Base-by-base conservation (phyloP, 2,888 invertebrate species). In the Hirtodrosophila histrioides region DNA sequence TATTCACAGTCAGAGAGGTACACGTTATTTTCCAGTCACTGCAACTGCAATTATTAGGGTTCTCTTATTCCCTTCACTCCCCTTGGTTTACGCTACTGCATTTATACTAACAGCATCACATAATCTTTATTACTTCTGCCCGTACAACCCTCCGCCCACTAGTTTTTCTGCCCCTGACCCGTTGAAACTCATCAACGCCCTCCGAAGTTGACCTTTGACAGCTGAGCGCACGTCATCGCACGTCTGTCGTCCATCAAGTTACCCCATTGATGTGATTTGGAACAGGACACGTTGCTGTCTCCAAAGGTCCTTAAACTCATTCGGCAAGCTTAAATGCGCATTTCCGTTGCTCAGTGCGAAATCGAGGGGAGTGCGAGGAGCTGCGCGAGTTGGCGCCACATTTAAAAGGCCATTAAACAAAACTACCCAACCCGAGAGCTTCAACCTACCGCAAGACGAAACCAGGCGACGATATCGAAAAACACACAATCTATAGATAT, bases 121-220 rank as follows among this genome's bases (percentile, higher is more conserved):
- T 45, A 41, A 44, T 60, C 54, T 31, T 62, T 40, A 46, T 57
- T 41, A 11, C 9, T 46, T 44, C 40, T 48, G 35, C 48, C 36
- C 53, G 7, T 29, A 43, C 39, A 48, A 49, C 43, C 57, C 49
- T 36, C 43, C 36, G 9, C 48, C 23, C 43, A 24, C 8, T n/a
- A 27, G 10, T 31, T 11, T 24, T 6, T 37, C 31, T 27, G 33
- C 10, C 33, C n/a, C 17, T 10, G 49, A 33, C 36, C 37, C 37
- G 50, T 24, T 41, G 0, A 29, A 53, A 58, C 60, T 45, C 58
- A 60, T 64, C 77, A 76, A 67, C 66, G 64, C 75, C 64, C 53
- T 57, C 62, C 62, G 35, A 24, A 43, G 43, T 80, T 80, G 84
- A 84, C 78, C 84, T 79, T 84, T 84, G 81, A 58, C 73, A 69